These are phyloP conservation scores for Orchesella flavescens DNA, from an alignment of 2,888 invertebrate genomes.

Conservation along the genomic window DNA sequence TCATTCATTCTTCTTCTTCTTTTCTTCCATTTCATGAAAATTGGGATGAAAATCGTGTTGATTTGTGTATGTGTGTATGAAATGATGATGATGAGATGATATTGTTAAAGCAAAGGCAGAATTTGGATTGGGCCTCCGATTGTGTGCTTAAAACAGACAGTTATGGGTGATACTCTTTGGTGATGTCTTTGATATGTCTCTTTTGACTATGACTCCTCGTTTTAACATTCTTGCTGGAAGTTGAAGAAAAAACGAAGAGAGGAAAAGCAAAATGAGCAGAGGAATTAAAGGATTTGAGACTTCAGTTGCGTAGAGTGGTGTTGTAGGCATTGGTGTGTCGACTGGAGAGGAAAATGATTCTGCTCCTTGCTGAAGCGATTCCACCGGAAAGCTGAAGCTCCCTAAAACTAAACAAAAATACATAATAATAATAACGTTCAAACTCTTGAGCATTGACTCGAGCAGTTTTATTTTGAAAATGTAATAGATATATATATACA, in stretches of 20 bases:
- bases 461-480: constrained; percentile 12
- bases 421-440: not conserved
- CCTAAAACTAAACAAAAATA: constrained; percentile 11
- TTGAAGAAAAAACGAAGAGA: constrained; percentile 46
- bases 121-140: constrained; percentile 48
- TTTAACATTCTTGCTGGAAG: constrained; percentile 37
- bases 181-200: constrained; percentile 39
- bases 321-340: constrained; percentile 32
- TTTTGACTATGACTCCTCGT: constrained; percentile 7
- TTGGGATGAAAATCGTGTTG: constrained; percentile 45
- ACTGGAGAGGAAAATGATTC: constrained; percentile 34
- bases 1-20: constrained; percentile 41
- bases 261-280: constrained; percentile 26
- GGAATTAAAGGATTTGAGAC: constrained; percentile 51
- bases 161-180: constrained; percentile 7
- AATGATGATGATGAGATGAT: constrained; percentile 22
- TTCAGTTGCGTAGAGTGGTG: constrained; percentile 42
- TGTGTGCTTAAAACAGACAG: constrained; percentile 7
- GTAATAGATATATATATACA: too few species aligned
- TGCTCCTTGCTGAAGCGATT: constrained; percentile 25
- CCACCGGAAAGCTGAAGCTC: constrained; percentile 31
- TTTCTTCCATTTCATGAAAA: too few species aligned
- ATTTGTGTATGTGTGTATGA: constrained; percentile 22
- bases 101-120: constrained; percentile 19
- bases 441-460: not conserved